phyloP scores from a whole-genome alignment of 2,797 vertebrate genomes.

The Cottoperca gobio region DNA sequence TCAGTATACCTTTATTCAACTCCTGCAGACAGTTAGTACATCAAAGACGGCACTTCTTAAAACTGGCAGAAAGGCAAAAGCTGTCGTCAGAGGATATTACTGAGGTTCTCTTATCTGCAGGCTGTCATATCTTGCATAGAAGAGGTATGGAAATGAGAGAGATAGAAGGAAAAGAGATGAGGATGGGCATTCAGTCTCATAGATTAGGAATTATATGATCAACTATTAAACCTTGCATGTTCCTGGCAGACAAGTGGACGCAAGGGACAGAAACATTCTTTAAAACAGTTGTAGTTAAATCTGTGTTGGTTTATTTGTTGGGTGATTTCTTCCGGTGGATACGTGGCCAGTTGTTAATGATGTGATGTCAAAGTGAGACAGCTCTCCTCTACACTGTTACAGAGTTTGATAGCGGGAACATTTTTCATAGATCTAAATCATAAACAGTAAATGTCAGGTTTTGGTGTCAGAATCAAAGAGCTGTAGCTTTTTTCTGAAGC shows the following conservation, averaged over 20 bases:
- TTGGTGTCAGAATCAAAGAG: constrained; percentile 10
- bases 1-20: constrained; percentile 13
- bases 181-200: constrained; percentile 19
- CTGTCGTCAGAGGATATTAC: constrained; percentile 63
- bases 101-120: constrained; percentile 48
- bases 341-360: not conserved
- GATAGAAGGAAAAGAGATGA: constrained; percentile 14
- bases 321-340: not conserved
- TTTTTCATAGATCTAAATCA: not conserved
- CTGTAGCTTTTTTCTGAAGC: not conserved
- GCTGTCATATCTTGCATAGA: constrained; percentile 37
- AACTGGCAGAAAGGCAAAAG: constrained; percentile 42
- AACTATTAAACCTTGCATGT: constrained; percentile 1
- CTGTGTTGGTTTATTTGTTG: not conserved
- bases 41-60: constrained; percentile 54
- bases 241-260: not conserved
- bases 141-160: constrained; percentile 43
- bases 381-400: not conserved
- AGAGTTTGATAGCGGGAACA: not conserved
- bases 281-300: not conserved
- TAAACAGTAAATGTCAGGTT: constrained; percentile 16
- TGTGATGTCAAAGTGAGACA: constrained; percentile 2
- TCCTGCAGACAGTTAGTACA: constrained; percentile 36
- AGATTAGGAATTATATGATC: constrained; percentile 31
- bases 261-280: not conserved